Conservation (phyloP, 2,888 invertebrate genomes). For the Sarcophaga rosellei region DNA sequence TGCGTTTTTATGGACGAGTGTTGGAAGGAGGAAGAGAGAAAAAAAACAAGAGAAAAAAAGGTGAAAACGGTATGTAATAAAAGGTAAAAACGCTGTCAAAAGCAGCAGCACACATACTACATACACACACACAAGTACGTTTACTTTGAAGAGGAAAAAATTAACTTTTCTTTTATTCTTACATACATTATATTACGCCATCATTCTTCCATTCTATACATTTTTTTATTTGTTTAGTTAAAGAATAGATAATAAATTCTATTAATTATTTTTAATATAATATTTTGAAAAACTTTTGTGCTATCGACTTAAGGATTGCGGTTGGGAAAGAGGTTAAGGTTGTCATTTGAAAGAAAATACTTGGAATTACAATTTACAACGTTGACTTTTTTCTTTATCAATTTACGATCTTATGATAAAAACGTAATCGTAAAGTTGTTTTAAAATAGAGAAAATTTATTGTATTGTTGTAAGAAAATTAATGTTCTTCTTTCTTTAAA, state of each 20-base stretch:
- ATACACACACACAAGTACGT: conserved; percentile 40
- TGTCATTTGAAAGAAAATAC: no score
- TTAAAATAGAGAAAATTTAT: no score
- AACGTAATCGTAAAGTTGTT: not conserved
- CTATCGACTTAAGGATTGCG: no score
- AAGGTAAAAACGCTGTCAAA: conserved; percentile 15
- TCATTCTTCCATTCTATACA: not conserved
- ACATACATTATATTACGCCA: conserved; percentile 54
- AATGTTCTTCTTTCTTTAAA: no score
- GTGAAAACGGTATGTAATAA: conserved; percentile 42
- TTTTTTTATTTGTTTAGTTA: no score
- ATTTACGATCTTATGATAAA: not conserved
- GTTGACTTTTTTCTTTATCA: conserved; percentile 3
- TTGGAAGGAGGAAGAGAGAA: conserved; percentile 11
- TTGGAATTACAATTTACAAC: not conserved
- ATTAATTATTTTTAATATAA: no score
- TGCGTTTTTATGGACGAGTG: conserved; percentile 11
- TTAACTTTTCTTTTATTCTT: conserved; percentile 39
- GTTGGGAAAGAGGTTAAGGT: no score
- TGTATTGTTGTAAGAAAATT: no score
- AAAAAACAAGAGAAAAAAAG: conserved; percentile 44
- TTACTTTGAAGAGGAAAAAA: conserved; percentile 9
- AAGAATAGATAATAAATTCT: no score
- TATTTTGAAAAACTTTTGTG: no score
- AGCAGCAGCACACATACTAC: not conserved